Evolutionary conservation across 1,140 invertebrate species (phyloP), one percentile per base, ranked within the genome.

Genomic region (Drepana arcuata): DNA sequence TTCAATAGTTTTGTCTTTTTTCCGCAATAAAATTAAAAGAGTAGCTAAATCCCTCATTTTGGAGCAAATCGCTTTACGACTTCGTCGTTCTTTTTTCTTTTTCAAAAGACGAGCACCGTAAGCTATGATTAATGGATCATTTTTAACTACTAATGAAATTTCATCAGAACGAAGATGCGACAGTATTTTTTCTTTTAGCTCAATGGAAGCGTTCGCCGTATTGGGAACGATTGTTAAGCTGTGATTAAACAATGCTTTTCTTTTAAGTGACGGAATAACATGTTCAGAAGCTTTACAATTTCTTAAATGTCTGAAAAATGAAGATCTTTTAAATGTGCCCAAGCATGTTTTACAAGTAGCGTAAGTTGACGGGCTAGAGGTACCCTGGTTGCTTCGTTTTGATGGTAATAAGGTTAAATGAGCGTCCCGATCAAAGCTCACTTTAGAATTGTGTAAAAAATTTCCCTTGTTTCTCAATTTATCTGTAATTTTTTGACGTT

Each of bases 391-490:
- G 18, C 18, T 21, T 21, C 18, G 18, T 21, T 21, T 21, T 21
- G 18, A 21, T 27, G 15, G 7, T 28, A 14, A 15, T 37, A 13
- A 18, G 5, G 14, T 28, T 29, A 28, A 16, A 13, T 18, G n/a
- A 28, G 7, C 35, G 12, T 37, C 16, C 12, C 13, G 13, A 16
- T 37, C 16, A 16, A 18, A 37, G 24, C 23, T 18, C 13, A 37
- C 35, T 16, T 28, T 37, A 10, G 14, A 28, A 37, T 37, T 37
- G 16, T 37, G 35, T 16, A 37, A 12, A 21, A 16, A 29, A 37
- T 37, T 37, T 16, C 26, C 35, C 5, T 21, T 15, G 16, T 37
- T 37, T 12, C 35, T 21, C n/a, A 34, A 24, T 12, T 34, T 24
- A 34, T 34, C 33, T 15, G 33, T 34, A 24, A 34, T 23, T 12